Evolutionary conservation across 2,113 vertebrate species (phyloP).

Genomic region (Ictalurus furcatus): DNA sequence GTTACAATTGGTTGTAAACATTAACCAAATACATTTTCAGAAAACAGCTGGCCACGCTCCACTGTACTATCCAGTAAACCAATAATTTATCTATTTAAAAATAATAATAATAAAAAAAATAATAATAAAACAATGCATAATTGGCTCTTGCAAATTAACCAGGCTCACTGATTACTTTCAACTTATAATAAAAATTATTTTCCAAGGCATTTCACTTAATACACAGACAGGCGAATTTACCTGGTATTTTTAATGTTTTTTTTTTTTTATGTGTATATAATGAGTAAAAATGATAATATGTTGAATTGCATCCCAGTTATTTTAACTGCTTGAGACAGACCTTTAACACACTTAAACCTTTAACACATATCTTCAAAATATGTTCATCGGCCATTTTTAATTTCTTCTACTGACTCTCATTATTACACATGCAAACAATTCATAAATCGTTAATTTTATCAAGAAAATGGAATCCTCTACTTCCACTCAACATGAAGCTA

Average conservation of each 20-base stretch:
- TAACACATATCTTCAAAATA: constrained; percentile 44
- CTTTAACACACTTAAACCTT: constrained; percentile 21
- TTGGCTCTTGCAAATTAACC: neutral
- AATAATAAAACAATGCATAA: neutral
- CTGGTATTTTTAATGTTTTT: no score
- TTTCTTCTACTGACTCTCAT: constrained; percentile 6
- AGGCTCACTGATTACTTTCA: neutral
- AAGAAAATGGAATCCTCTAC: neutral
- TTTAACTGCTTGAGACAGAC: neutral
- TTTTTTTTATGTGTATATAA: neutral
- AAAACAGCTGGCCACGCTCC: neutral
- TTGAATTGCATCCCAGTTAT: constrained; percentile 7
- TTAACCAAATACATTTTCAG: constrained; percentile 1
- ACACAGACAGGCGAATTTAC: neutral
- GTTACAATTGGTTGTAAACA: constrained; percentile 46
- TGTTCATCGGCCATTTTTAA: neutral
- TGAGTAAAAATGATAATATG: neutral
- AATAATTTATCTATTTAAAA: neutral
- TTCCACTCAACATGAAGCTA: neutral
- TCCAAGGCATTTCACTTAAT: neutral
- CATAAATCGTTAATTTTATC: neutral
- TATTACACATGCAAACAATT: constrained; percentile 45
- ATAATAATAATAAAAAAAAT: neutral
- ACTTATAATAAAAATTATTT: neutral
- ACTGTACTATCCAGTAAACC: constrained; percentile 1